phyloP scores from a whole-genome alignment of 2,888 invertebrate genomes.

The Drosophila paracracens region DNA sequence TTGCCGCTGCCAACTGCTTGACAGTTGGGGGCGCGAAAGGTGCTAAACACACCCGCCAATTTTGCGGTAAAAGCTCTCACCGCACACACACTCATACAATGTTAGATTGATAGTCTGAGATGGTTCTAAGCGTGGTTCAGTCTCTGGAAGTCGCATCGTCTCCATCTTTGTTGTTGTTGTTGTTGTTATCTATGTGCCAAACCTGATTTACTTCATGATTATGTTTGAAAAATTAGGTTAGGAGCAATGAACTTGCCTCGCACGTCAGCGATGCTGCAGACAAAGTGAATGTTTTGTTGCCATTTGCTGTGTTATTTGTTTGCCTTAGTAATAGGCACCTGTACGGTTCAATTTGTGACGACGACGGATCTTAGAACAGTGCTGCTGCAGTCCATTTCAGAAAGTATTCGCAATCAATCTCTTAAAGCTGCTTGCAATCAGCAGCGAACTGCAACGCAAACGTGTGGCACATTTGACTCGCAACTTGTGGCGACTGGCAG shows the following conservation, averaged over 20 bases:
- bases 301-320: constrained; percentile 51
- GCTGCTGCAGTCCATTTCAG: constrained; percentile 12
- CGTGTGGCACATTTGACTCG: constrained; percentile 40
- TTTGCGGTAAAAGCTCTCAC: constrained; percentile 76
- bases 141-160: constrained; percentile 48
- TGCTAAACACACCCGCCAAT: constrained; percentile 75
- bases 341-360: constrained; percentile 51
- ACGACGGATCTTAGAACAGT: constrained; percentile 46
- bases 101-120: constrained; percentile 58
- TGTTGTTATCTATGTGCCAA: constrained; percentile 76
- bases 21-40: constrained; percentile 65
- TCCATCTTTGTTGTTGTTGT: constrained; percentile 33
- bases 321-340: constrained; percentile 73
- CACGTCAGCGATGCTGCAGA: constrained; percentile 68
- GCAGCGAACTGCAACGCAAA: constrained; percentile 35
- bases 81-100: constrained; percentile 42
- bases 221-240: constrained; percentile 84
- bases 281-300: constrained; percentile 66
- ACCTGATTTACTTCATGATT: constrained; percentile 81
- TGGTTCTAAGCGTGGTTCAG: constrained; percentile 53
- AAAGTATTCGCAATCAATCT: constrained; percentile 60
- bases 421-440: constrained; percentile 31
- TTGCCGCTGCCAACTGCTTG: constrained; percentile 31
- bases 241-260: constrained; percentile 83
- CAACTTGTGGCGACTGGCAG: constrained; percentile 47